Percentiles rank a stretch among this genome's conserved stretches.
phyloP scores from a whole-genome alignment of 1,140 invertebrate species.

The Drosophila tropicalis region DNA sequence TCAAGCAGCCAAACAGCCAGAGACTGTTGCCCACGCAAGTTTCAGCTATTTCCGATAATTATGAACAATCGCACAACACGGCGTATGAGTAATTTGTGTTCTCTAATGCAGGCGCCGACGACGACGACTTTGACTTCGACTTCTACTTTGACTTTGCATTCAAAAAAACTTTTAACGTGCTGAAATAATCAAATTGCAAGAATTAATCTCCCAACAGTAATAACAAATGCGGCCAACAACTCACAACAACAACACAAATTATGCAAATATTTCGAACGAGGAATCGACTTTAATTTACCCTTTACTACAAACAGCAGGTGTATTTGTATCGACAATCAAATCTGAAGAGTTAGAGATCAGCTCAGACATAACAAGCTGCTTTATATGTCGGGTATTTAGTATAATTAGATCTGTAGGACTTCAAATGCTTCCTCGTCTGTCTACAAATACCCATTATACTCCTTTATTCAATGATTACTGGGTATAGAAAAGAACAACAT shows the following conservation, averaged over 20 bases:
- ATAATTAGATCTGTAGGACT: no score
- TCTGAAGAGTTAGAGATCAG: no score
- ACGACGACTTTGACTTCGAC: background rate
- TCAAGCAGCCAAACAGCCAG: background rate
- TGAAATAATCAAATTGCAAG: conserved; percentile 75
- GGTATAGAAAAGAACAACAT: conserved; percentile 29
- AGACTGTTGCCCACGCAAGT: conserved; percentile 31
- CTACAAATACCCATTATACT: background rate
- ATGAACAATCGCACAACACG: conserved; percentile 68
- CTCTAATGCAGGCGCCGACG: conserved; percentile 69
- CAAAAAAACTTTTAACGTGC: conserved; percentile 46
- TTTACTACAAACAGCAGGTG: background rate
- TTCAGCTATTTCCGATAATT: conserved; percentile 52
- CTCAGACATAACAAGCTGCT: no score
- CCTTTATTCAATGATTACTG: background rate
- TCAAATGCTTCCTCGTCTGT: no score
- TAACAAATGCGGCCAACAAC: conserved; percentile 71
- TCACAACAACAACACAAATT: conserved; percentile 29
- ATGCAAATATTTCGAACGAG: background rate
- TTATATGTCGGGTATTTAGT: no score
- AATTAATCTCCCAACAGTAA: conserved; percentile 66
- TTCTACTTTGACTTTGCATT: background rate
- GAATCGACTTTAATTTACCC: conserved; percentile 1
- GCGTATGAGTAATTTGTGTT: conserved; percentile 78
- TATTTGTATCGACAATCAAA: background rate